phyloP scores from a whole-genome alignment of 2,113 vertebrate genomes.

The Cinclus cinclus region DNA sequence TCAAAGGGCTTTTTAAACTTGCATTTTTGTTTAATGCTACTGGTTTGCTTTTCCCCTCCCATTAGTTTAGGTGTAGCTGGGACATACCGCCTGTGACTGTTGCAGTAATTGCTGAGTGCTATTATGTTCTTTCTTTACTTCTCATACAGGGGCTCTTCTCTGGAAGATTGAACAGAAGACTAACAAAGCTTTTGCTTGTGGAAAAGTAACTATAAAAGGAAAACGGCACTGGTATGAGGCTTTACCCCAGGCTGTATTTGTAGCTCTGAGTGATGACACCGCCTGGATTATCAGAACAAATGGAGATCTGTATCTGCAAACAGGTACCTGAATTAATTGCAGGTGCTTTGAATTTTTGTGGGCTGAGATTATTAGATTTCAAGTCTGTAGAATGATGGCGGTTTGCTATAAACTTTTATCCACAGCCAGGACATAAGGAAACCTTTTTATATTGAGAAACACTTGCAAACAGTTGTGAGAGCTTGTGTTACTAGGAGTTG shows the following conservation, averaged over 20 bases:
- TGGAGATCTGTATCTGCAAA: constrained; percentile 94
- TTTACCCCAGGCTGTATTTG: constrained; percentile 86
- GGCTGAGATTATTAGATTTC: neutral
- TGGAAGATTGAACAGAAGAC: constrained; percentile 98
- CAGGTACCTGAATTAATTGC: constrained; percentile 72
- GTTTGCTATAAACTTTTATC: neutral
- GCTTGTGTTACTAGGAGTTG: neutral
- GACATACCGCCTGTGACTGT: neutral
- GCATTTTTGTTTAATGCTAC: neutral
- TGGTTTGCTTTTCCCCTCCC: neutral
- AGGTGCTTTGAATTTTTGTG: neutral
- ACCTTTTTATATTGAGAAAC: neutral
- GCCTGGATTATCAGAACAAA: constrained; percentile 96
- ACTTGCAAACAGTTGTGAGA: neutral
- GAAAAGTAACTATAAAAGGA: constrained; percentile 90
- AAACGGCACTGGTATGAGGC: constrained; percentile 98
- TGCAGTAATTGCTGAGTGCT: neutral
- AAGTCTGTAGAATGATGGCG: neutral
- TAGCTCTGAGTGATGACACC: constrained; percentile 90
- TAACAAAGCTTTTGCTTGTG: constrained; percentile 93
- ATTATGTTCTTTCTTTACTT: neutral
- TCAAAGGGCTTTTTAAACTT: neutral
- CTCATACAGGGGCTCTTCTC: constrained; percentile 84
- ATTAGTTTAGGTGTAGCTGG: neutral
- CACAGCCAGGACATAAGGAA: neutral